Evolutionary conservation across 2,888 invertebrate genomes (phyloP).

Genomic region (Mythimna ferrago): DNA sequence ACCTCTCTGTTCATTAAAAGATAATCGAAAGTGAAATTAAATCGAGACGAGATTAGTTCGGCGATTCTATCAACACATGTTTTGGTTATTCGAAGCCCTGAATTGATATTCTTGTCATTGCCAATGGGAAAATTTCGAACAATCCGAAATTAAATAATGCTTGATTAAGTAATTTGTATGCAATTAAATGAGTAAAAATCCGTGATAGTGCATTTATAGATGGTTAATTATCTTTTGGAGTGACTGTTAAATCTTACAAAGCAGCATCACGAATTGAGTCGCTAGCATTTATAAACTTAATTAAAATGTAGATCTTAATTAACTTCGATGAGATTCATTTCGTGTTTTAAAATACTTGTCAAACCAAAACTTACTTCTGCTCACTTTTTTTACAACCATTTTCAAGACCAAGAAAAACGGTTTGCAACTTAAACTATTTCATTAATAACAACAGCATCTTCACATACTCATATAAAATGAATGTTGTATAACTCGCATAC

Average conservation of each 20-base stretch:
- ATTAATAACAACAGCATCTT: not conserved
- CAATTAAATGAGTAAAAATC: constrained; percentile 37
- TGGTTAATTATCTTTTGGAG: constrained; percentile 30
- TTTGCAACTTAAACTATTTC: not conserved
- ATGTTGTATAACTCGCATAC: constrained; percentile 7
- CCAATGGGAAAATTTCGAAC: constrained; percentile 25
- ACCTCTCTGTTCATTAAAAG: constrained; percentile 86
- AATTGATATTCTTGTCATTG: constrained; percentile 44
- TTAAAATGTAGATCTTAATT: constrained; percentile 38
- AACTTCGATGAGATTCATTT: constrained; percentile 25
- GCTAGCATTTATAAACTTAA: constrained; percentile 10
- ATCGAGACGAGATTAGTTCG: constrained; percentile 81
- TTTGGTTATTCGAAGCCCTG: constrained; percentile 44
- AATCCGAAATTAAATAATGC: constrained; percentile 7
- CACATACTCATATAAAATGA: not conserved
- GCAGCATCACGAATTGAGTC: constrained; percentile 19
- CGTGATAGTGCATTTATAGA: constrained; percentile 3
- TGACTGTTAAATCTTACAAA: constrained; percentile 26
- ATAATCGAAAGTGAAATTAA: constrained; percentile 89
- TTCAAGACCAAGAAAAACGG: constrained; percentile 22
- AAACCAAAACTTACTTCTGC: constrained; percentile 17
- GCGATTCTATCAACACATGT: constrained; percentile 78
- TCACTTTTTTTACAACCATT: constrained; percentile 3
- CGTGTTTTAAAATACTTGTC: not conserved
- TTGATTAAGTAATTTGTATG: constrained; percentile 14